These are phyloP conservation scores for Pristionchus entomophagus DNA, from an alignment of 2,888 invertebrate genomes.

Conservation along the genomic window DNA sequence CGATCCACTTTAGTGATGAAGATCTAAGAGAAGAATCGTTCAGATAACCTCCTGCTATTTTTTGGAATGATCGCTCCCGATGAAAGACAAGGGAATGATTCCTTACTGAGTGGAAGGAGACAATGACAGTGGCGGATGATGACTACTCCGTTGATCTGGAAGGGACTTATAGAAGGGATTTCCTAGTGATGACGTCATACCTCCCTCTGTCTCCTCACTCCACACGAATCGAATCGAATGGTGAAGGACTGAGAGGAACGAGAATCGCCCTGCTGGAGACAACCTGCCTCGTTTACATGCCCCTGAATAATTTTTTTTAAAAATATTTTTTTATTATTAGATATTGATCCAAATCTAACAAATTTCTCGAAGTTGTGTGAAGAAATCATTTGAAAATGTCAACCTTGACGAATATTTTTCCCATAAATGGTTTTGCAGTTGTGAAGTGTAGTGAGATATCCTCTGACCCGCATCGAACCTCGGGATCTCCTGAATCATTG, in stretches of 20 bases:
- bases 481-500: constrained; percentile 67
- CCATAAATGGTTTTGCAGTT: constrained; percentile 70
- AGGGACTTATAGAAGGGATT: background rate
- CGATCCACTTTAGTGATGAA: constrained; percentile 75
- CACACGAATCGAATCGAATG: constrained; percentile 72
- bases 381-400: background rate
- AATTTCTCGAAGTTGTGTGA: background rate
- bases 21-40: constrained; percentile 56
- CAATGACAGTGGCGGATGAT: constrained; percentile 71
- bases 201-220: constrained; percentile 71
- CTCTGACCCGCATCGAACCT: constrained; percentile 71
- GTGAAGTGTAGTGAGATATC: constrained; percentile 68
- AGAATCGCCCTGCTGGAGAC: constrained; percentile 60
- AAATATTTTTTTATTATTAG: background rate
- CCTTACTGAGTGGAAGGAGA: constrained; percentile 71
- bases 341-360: background rate
- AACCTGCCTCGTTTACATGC: constrained; percentile 57
- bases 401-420: constrained; percentile 75
- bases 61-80: background rate
- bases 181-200: constrained; percentile 41
- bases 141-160: constrained; percentile 70
- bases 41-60: background rate
- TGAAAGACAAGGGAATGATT: background rate
- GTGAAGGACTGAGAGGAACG: constrained; percentile 62
- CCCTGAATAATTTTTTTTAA: constrained; percentile 50